Evolutionary conservation across 1,140 invertebrate genomes (phyloP).

Genomic region (Penaeus indicus): DNA sequence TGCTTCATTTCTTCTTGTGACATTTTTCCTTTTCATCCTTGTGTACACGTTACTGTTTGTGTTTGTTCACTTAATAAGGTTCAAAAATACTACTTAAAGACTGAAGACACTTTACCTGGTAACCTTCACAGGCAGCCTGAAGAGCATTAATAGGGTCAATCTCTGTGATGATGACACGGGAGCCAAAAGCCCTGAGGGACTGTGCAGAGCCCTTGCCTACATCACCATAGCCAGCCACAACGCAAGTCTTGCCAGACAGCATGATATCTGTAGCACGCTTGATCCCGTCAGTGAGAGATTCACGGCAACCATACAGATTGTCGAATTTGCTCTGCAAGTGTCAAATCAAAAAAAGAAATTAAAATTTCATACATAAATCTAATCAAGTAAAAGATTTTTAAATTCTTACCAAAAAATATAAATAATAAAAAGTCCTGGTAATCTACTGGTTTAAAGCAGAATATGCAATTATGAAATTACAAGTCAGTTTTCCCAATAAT

Average conservation of each 20-base stretch:
- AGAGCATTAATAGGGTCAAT: conserved; percentile 99
- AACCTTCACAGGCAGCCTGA: conserved; percentile 99
- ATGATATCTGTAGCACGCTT: conserved; percentile 98
- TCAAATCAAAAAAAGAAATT: neutral
- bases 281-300: conserved; percentile 98
- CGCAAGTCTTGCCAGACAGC: conserved; percentile 98
- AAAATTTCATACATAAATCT: too few relatives aligned
- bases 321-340: conserved; percentile 95
- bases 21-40: too few relatives aligned
- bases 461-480: too few relatives aligned
- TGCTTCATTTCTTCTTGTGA: too few relatives aligned
- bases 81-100: neutral
- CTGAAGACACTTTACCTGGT: conserved; percentile 75
- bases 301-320: conserved; percentile 98
- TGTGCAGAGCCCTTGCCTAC: conserved; percentile 99
- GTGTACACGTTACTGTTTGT: neutral
- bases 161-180: conserved; percentile 96
- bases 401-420: too few relatives aligned
- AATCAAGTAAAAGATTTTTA: too few relatives aligned
- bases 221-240: conserved; percentile 99
- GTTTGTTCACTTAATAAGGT: neutral
- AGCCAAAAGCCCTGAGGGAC: conserved; percentile 93
- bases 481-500: too few relatives aligned
- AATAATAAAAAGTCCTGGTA: too few relatives aligned
- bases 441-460: too few relatives aligned